These are phyloP conservation scores for Caenorhabditis sp. DNA, from an alignment of 2,888 invertebrate species.

Conservation along the genomic window DNA sequence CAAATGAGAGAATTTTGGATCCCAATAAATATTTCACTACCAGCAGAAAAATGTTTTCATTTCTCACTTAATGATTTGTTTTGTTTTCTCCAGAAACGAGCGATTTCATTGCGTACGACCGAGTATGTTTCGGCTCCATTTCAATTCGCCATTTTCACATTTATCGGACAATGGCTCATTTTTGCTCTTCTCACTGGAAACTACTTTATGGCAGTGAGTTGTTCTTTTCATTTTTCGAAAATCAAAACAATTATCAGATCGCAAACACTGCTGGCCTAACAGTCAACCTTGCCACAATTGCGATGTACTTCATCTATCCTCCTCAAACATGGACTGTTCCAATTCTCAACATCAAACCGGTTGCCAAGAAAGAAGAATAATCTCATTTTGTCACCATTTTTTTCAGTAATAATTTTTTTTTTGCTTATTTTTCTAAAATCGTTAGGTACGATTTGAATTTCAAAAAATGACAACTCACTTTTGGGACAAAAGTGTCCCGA, in stretches of 20 bases:
- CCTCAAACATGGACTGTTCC: conserved; percentile 69
- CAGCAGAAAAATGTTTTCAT: too few species aligned
- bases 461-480: too few species aligned
- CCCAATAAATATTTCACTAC: too few species aligned
- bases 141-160: conserved; percentile 62
- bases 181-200: conserved; percentile 63
- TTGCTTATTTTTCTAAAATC: too few species aligned
- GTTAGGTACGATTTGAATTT: too few species aligned
- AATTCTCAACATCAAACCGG: conserved; percentile 60
- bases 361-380: conserved; percentile 46
- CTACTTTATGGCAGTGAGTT: conserved; percentile 60
- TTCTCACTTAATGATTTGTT: too few species aligned
- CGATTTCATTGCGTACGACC: conserved; percentile 57
- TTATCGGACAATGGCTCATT: conserved; percentile 64
- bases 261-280: conserved; percentile 65
- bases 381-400: too few species aligned
- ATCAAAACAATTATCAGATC: too few species aligned
- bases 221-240: too few species aligned
- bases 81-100: conserved; percentile 50
- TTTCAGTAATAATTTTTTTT: too few species aligned
- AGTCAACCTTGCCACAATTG: conserved; percentile 60
- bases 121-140: conserved; percentile 67
- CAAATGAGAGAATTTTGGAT: too few species aligned
- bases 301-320: conserved; percentile 66
- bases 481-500: too few species aligned